phyloP scores from a whole-genome alignment of 2,888 invertebrate genomes.

The Meandrusa payeni region DNA sequence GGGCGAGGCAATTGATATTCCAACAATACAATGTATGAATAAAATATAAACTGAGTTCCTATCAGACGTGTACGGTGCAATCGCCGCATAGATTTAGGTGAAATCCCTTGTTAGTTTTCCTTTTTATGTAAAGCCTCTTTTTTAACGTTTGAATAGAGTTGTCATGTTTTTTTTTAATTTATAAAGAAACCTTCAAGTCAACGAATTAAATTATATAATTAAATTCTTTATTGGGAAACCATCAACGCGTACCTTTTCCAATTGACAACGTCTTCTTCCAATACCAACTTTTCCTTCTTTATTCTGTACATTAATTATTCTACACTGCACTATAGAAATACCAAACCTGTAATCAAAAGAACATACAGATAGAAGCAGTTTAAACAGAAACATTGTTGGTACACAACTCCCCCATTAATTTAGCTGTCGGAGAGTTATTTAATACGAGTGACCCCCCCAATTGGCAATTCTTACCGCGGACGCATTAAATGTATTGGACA shows the following conservation, averaged over 20 bases:
- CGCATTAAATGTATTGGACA: conserved; percentile 68
- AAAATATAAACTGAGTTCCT: conserved; percentile 79
- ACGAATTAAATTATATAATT: too few species aligned
- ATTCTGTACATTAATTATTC: too few species aligned
- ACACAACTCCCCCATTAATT: conserved; percentile 72
- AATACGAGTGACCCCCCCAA: conserved; percentile 75
- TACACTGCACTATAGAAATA: too few species aligned
- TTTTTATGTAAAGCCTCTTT: conserved; percentile 35
- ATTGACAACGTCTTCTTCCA: too few species aligned
- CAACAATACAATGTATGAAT: conserved; percentile 81
- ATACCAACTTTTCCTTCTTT: too few species aligned
- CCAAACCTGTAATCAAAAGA: background rate
- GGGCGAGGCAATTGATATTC: conserved; percentile 81
- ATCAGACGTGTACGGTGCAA: conserved; percentile 68
- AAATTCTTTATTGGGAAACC: too few species aligned
- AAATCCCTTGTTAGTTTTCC: conserved; percentile 51
- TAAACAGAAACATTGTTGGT: conserved; percentile 30
- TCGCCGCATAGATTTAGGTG: conserved; percentile 61
- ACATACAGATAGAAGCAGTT: background rate
- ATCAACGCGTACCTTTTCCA: too few species aligned
- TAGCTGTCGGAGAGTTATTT: conserved; percentile 78
- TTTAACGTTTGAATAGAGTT: conserved; percentile 7
- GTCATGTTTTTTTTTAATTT: conserved; percentile 6
- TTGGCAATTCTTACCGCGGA: conserved; percentile 46
- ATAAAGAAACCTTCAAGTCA: too few species aligned